These are phyloP conservation scores for Papilio glaucus DNA, from an alignment of 1,140 invertebrate species.

Conservation along the genomic window DNA sequence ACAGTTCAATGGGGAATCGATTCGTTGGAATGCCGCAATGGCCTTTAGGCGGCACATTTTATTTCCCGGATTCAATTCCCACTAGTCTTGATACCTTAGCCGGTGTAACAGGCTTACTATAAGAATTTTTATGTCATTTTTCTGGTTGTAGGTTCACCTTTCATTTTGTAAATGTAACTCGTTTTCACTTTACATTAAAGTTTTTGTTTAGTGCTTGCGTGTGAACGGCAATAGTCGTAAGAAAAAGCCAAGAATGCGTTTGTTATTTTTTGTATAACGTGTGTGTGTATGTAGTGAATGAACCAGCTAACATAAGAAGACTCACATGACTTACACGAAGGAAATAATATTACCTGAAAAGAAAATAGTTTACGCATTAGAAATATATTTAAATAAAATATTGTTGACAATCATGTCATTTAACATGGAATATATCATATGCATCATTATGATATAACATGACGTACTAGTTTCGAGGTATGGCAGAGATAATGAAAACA, in stretches of 20 bases:
- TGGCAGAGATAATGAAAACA: no score
- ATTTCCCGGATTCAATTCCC: constrained; percentile 44
- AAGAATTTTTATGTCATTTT: constrained; percentile 12
- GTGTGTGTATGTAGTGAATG: no score
- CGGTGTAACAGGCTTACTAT: constrained; percentile 39
- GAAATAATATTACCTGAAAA: neutral
- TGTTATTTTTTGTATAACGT: no score
- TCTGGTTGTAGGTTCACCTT: neutral
- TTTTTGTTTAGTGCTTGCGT: no score
- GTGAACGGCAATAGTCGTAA: no score
- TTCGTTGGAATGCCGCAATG: constrained; percentile 14
- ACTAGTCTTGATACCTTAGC: constrained; percentile 46
- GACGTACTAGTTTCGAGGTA: no score
- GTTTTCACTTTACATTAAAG: neutral
- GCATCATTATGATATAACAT: no score
- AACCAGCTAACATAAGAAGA: neutral
- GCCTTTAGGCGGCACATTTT: neutral
- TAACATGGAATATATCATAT: no score
- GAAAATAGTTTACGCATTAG: neutral
- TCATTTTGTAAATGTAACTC: neutral
- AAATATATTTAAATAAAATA: neutral
- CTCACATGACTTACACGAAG: neutral
- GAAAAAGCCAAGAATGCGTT: no score
- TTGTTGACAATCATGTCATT: no score
- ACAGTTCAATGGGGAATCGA: constrained; percentile 29